Base-by-base conservation (phyloP, 2,113 vertebrate species). In the human (Homo sapiens) region DNA sequence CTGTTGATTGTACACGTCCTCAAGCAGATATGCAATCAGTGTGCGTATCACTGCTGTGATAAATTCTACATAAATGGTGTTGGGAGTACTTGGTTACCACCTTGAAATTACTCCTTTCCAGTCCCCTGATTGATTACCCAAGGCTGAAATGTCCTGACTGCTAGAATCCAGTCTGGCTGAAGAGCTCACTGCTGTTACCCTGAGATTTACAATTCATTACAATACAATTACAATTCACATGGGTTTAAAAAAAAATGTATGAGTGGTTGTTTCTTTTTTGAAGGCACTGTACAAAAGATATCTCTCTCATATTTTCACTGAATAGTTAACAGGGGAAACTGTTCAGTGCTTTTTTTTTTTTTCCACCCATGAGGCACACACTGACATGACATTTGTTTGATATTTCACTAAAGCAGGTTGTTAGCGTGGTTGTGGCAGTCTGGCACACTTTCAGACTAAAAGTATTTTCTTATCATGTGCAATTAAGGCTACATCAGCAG, bases 391-490 rank as follows among this genome's bases (percentile, higher is more conserved):
- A 40, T 86, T 76, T 73, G 35, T 59, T 64, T 92, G 68, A 59
- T 86, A 38, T 80, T 83, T 97, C 75, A 55, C 20, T 32, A 48
- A 55, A 96, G 72, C 32, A 96, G 66, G 40, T 90, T 68, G 78
- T 73, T 94, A 43, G 35, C 9, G 12, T n/a, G 55, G 52, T 79
- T 43, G 11, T 32, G 90, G 66, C 9, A 72, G 25, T 52, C 35
- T 23, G 61, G 45, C 20, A 20, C 1, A 9, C 27, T 95, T 96
- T 89, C 50, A 75, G 59, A 85, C 64, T 87, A 27, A 70, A 89
- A 82, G 48, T 85, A 27, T 66, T 97, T 95, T 97, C 45, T 91
- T 93, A 96, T 85, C 73, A 94, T 27, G 32, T 91, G 48, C 48
- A 91, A 92, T 96, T 84, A 81, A 78, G 88, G 80, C 61, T 86